Conservation (phyloP, 1,140 invertebrate genomes). For the Drosophila lacertosa region DNA sequence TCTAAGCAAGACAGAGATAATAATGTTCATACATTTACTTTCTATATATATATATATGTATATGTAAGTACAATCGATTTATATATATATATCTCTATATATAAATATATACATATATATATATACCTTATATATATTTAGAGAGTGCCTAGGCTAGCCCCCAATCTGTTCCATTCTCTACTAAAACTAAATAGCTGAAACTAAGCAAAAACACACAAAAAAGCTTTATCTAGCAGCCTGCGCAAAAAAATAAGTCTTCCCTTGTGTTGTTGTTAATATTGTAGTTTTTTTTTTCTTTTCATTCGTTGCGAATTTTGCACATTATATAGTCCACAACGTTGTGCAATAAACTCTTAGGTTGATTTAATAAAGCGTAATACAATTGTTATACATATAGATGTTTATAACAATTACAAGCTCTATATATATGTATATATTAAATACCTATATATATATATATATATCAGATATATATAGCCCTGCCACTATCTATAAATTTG, state of each 20-base stretch:
- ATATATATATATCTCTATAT: conserved; percentile 35
- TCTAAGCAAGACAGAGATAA: conserved; percentile 65
- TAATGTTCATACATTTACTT: conserved; percentile 45
- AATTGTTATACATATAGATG: conserved; percentile 42
- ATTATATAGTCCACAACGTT: conserved; percentile 23
- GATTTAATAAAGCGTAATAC: conserved; percentile 69
- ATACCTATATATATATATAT: conserved; percentile 18
- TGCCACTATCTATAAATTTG: conserved; percentile 74
- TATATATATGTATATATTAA: conserved; percentile 34
- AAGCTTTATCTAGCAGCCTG: conserved; percentile 12
- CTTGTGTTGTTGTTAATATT: conserved; percentile 1
- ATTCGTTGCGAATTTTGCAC: conserved; percentile 23
- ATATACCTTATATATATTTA: conserved; percentile 28
- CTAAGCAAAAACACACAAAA: conserved; percentile 16
- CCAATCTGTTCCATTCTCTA: conserved; percentile 38
- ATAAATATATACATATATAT: conserved; percentile 18
- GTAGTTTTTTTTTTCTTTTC: conserved; percentile 13
- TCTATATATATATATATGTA: conserved; percentile 38
- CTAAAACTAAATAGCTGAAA: conserved; percentile 34
- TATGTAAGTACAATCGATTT: conserved; percentile 49
- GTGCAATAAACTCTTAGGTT: conserved; percentile 62
- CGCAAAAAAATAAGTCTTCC: conserved; percentile 37
- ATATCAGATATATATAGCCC: conserved; percentile 23
- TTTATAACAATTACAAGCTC: conserved; percentile 14
- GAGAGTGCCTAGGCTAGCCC: conserved; percentile 25